phyloP scores from a whole-genome alignment of 2,888 invertebrate genomes.

The Drosophila subsilvestris region DNA sequence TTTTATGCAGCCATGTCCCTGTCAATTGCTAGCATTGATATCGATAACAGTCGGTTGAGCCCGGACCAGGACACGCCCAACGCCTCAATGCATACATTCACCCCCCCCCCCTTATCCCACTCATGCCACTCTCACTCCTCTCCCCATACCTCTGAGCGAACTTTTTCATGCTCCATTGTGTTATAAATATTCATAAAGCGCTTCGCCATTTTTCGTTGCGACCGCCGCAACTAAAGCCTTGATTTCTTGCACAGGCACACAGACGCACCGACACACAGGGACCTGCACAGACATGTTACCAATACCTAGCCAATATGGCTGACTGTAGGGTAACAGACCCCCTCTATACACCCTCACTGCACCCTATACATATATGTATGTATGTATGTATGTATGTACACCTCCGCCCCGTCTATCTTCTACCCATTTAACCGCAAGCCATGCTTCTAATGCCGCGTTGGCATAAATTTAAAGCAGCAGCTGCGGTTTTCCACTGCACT shows the following conservation, averaged over 20 bases:
- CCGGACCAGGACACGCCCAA: background rate
- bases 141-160: constrained; percentile 34
- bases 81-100: constrained; percentile 24
- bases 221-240: constrained; percentile 66
- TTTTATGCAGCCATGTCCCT: constrained; percentile 15
- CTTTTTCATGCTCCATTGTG: constrained; percentile 77
- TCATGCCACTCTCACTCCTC: background rate
- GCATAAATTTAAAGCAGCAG: constrained; percentile 79
- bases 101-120: background rate
- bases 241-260: constrained; percentile 65
- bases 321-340: constrained; percentile 8
- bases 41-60: constrained; percentile 35
- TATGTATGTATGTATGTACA: too few species aligned
- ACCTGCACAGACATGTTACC: constrained; percentile 27
- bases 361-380: too few species aligned
- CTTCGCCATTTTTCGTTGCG: constrained; percentile 54
- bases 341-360: background rate
- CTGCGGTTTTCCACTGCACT: constrained; percentile 66
- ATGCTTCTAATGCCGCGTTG: constrained; percentile 75
- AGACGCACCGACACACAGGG: constrained; percentile 10
- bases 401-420: constrained; percentile 21
- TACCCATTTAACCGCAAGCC: constrained; percentile 67
- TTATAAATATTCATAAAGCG: constrained; percentile 79
- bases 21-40: constrained; percentile 24
- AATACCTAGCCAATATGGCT: constrained; percentile 70